These are phyloP conservation scores for Onychomys arenicola DNA, from an alignment of 2,797 vertebrate species.

Conservation along the genomic window DNA sequence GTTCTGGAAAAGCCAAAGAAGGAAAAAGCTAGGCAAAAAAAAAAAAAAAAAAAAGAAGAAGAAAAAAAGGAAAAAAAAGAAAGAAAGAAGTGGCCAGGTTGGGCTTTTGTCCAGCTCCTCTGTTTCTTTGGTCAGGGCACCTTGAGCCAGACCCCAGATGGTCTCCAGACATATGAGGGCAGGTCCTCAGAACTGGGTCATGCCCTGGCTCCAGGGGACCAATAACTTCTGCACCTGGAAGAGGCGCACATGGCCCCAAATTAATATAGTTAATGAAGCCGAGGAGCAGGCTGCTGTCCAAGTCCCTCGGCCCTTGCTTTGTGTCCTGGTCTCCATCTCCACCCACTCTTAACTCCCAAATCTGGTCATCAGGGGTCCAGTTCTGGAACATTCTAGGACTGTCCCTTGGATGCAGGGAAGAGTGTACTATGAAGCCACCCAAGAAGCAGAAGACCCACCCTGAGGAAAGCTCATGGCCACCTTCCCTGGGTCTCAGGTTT, in stretches of 20 bases:
- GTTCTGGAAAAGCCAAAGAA: background rate
- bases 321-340: background rate
- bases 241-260: background rate
- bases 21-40: background rate
- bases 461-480: background rate
- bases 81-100: background rate
- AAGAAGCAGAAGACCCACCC: background rate
- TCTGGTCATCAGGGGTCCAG: background rate
- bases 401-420: background rate
- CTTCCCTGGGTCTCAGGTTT: background rate
- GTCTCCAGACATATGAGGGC: background rate
- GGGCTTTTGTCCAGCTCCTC: background rate
- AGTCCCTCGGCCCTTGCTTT: background rate
- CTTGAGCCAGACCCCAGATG: conserved; percentile 38
- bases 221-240: conserved; percentile 23
- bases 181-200: background rate
- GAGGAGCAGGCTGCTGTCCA: background rate
- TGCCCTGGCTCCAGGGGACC: conserved; percentile 33
- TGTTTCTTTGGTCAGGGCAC: background rate
- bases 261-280: background rate
- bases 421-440: background rate
- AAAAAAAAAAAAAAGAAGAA: rapidly evolving
- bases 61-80: background rate
- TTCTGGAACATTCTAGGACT: conserved; percentile 6
- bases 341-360: background rate